Conservation (phyloP, 2,113 vertebrate genomes). For the Turdus rufiventris region DNA sequence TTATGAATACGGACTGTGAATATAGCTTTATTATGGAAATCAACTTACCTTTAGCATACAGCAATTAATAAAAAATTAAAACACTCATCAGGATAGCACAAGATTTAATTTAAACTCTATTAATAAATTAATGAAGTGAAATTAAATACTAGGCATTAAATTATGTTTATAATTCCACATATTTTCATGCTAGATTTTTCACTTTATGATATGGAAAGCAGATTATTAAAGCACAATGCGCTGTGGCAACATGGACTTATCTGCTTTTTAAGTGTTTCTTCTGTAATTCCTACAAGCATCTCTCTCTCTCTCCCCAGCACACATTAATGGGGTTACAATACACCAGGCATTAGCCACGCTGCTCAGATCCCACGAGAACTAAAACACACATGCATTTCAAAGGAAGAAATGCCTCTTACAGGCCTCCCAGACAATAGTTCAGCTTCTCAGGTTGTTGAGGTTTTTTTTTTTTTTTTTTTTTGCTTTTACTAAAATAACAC, state of each 20-base stretch:
- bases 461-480: too few relatives aligned
- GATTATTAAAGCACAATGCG: neutral
- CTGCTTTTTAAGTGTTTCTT: conserved; percentile 21
- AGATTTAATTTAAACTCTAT: conserved; percentile 45
- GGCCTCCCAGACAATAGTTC: neutral
- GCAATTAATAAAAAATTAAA: conserved; percentile 46
- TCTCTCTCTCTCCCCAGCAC: conserved; percentile 32
- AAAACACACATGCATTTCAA: conserved; percentile 15
- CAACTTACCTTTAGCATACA: neutral
- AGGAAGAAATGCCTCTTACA: neutral
- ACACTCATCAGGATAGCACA: neutral
- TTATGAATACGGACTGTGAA: neutral
- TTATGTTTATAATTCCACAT: neutral
- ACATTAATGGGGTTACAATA: conserved; percentile 31
- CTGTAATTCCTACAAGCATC: neutral
- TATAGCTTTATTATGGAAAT: neutral
- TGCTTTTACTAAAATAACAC: conserved; percentile 28
- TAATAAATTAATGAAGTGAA: conserved; percentile 49
- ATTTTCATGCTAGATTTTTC: neutral
- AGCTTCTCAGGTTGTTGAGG: neutral
- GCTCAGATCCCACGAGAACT: conserved; percentile 34
- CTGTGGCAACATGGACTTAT: neutral
- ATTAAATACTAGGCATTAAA: neutral
- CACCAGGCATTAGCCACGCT: conserved; percentile 19
- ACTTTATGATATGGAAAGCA: neutral